Conservation (phyloP, 2,888 invertebrate genomes). For the Sarcophaga rosellei region DNA sequence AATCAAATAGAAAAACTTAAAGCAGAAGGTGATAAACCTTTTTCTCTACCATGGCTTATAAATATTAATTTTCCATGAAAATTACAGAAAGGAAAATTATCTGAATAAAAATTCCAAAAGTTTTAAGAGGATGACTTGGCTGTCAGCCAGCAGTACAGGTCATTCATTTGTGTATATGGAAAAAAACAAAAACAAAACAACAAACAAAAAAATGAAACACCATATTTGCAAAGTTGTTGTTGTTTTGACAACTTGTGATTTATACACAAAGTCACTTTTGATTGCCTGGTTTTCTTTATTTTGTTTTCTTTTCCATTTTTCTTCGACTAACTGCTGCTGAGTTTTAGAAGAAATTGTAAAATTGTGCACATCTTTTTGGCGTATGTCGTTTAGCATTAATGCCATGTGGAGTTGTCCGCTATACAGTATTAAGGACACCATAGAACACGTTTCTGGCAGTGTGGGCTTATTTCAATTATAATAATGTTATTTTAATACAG, state of each 20-base stretch:
- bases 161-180: not conserved
- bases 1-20: not conserved
- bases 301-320: not conserved
- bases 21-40: slow-evolving; percentile 59
- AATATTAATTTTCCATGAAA: slow-evolving; percentile 52
- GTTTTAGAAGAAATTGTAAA: not conserved
- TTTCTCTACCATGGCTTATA: slow-evolving; percentile 48
- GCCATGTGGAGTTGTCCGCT: not conserved
- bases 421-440: not conserved
- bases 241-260: slow-evolving; percentile 1
- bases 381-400: not conserved
- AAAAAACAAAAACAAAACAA: not conserved
- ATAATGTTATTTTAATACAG: not conserved
- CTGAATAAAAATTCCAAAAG: not conserved
- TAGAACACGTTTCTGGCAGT: not conserved
- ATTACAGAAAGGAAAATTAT: slow-evolving; percentile 15
- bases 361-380: not conserved
- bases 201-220: not conserved
- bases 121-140: slow-evolving; percentile 3
- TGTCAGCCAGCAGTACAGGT: slow-evolving; percentile 12
- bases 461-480: not conserved
- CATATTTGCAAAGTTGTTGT: not conserved
- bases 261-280: slow-evolving; percentile 13
- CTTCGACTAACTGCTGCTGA: not conserved
- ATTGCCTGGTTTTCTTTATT: not conserved